Evolutionary conservation across 2,797 vertebrate genomes (phyloP).

Genomic region (Micropoecilia bifurca): DNA sequence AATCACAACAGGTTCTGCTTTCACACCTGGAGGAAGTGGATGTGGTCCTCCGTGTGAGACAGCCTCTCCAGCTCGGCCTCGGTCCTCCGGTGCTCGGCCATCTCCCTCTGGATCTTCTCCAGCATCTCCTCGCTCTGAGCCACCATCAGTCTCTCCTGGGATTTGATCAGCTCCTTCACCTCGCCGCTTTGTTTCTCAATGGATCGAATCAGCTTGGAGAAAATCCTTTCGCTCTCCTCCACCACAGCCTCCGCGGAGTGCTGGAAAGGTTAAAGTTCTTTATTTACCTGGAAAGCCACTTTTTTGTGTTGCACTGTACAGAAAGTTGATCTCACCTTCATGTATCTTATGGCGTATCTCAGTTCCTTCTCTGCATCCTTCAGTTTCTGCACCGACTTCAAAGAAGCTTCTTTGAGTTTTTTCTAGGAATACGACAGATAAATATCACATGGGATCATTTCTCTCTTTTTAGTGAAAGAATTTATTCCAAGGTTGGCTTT

Average conservation of each 20-base stretch:
- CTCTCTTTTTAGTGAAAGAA: background rate
- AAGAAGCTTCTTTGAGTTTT: slow-evolving; percentile 73
- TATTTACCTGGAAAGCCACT: background rate
- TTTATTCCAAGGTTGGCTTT: slow-evolving; percentile 19
- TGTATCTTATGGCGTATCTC: slow-evolving; percentile 68
- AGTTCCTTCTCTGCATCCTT: slow-evolving; percentile 80
- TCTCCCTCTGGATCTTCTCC: slow-evolving; percentile 71
- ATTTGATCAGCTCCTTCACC: slow-evolving; percentile 72
- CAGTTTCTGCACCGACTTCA: slow-evolving; percentile 72
- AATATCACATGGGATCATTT: slow-evolving; percentile 24
- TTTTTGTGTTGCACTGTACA: background rate
- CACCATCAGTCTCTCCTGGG: slow-evolving; percentile 69
- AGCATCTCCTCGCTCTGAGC: slow-evolving; percentile 72
- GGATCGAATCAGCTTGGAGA: slow-evolving; percentile 70
- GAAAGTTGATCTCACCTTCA: slow-evolving; percentile 71
- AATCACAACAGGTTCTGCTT: background rate
- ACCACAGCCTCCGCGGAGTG: slow-evolving; percentile 73
- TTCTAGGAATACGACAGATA: slow-evolving; percentile 68
- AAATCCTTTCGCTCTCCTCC: slow-evolving; percentile 80
- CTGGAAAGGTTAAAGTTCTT: slow-evolving; percentile 44
- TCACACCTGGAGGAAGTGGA: slow-evolving; percentile 78
- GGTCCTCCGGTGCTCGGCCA: slow-evolving; percentile 47
- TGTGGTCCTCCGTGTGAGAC: slow-evolving; percentile 69
- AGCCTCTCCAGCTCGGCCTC: slow-evolving; percentile 74
- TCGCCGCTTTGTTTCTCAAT: slow-evolving; percentile 81